Base-by-base conservation (phyloP, 2,888 invertebrate genomes). In the Adelognathus sp. region DNA sequence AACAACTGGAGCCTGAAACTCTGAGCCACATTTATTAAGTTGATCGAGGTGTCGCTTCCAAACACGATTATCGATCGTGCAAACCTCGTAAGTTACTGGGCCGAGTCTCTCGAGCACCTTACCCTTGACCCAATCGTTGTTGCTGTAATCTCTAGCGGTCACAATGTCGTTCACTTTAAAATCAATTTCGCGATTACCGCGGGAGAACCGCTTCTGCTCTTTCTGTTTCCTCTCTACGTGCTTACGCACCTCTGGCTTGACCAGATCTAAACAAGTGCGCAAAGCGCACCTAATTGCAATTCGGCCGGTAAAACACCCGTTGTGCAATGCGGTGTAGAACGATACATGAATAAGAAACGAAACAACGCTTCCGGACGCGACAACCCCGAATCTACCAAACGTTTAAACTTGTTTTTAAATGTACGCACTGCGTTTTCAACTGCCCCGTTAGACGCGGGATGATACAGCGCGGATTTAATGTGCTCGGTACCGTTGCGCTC, bases 11-110 rank as follows among this genome's bases (percentile, higher is more conserved):
- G n/a, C 41, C 5, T 46, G 21, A 24, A 50, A 11, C 24, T 21
- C 2, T 11, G 27, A 27, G 18, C 50, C 33, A 18, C 63, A 63
- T 5, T 16, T 6, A 41, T 7, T 96, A 0, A 95, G 96, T 3
- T 95, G 95, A 81, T 93, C 95, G 85, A 94, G 96, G 60, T 95
- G 95, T 89, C 96, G 96, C 92, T 95, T 95, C 33, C 95, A 96
- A 1, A 94, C 94, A 7, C 94, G 95, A 60, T 96, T 96, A 0
- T 94, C 94, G 50, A 96, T 95, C 89, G 95, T 95, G 0, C 96
- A 18, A 7, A 64, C 95, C 21, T 4, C 39, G 31, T 94, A 94
- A 4, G 95, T 95, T 81, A 95, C 95, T 0, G 95, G 93, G 29
- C 63, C 27, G 0, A 58, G 9, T 31, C 31, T 11, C 16, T 74